A percentile compares a stretch with the other conserved stretches of the same genome.
phyloP scores from a whole-genome alignment of 64 coral and sea anemone genomes.

The Acropora tenuis region DNA sequence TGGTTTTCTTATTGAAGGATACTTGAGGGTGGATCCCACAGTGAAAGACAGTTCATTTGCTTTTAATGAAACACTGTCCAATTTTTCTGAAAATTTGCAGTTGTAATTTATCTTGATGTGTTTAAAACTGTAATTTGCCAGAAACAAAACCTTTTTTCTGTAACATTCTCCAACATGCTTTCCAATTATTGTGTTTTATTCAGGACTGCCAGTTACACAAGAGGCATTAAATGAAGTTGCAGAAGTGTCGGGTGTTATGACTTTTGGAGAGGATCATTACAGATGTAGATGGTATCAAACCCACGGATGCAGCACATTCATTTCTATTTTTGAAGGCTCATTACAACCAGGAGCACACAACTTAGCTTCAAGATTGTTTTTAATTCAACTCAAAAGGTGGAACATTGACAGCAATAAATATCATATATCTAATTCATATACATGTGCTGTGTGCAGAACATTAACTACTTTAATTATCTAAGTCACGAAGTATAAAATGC shows the following conservation, averaged over 20 bases:
- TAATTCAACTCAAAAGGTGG: too few relatives aligned
- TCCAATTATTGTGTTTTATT: slow-evolving; percentile 19
- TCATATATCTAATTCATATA: too few relatives aligned
- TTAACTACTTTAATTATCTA: too few relatives aligned
- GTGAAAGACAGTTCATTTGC: slow-evolving; percentile 9
- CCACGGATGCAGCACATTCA: slow-evolving; percentile 64
- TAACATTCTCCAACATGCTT: slow-evolving; percentile 21
- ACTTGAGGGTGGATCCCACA: slow-evolving; percentile 9
- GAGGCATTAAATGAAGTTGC: slow-evolving; percentile 65
- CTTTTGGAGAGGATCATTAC: slow-evolving; percentile 61
- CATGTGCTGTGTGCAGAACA: too few relatives aligned
- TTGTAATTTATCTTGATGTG: slow-evolving; percentile 28
- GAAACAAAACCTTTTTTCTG: slow-evolving; percentile 8
- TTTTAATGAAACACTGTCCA: not conserved
- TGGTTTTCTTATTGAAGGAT: slow-evolving; percentile 23
- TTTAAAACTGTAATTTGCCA: slow-evolving; percentile 8
- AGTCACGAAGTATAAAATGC: not conserved
- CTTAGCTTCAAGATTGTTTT: too few relatives aligned
- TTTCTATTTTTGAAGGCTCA: slow-evolving; percentile 56
- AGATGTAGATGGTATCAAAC: slow-evolving; percentile 62
- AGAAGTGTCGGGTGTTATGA: slow-evolving; percentile 54
- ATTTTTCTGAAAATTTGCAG: slow-evolving; percentile 23
- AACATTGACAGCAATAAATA: too few relatives aligned
- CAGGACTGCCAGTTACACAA: slow-evolving; percentile 51
- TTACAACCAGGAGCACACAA: too few relatives aligned